phyloP scores from a whole-genome alignment of 2,888 invertebrate genomes.

The Malachius bipustulatus region DNA sequence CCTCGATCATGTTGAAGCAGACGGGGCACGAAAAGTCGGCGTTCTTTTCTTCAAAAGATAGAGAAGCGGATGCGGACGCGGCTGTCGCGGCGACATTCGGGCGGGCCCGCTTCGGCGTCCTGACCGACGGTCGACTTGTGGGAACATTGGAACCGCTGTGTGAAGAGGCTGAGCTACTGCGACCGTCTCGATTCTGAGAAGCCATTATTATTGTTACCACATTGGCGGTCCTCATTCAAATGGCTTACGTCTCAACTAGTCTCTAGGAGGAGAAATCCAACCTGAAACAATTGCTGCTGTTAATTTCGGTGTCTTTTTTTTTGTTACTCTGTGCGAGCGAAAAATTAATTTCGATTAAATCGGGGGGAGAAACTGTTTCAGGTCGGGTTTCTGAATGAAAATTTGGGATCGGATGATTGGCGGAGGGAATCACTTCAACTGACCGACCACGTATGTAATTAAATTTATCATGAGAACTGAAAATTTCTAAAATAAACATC shows the following conservation, averaged over 20 bases:
- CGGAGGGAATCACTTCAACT: slow-evolving; percentile 14
- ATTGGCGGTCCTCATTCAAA: too few relatives aligned
- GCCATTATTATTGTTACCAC: slow-evolving; percentile 26
- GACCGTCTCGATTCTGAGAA: slow-evolving; percentile 36
- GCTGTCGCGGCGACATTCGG: slow-evolving; percentile 48
- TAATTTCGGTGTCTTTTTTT: slow-evolving; percentile 2
- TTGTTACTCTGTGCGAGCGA: too few relatives aligned
- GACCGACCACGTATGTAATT: too few relatives aligned
- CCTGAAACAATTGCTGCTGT: slow-evolving; percentile 42
- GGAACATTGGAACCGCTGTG: slow-evolving; percentile 34
- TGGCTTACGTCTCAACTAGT: too few relatives aligned
- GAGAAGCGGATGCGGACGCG: too few relatives aligned
- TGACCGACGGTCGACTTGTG: slow-evolving; percentile 35
- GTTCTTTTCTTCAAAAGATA: slow-evolving; percentile 52
- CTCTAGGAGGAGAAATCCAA: slow-evolving; percentile 32
- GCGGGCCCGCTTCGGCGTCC: slow-evolving; percentile 40
- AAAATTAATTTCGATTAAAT: too few relatives aligned
- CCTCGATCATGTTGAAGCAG: slow-evolving; percentile 79
- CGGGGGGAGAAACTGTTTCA: slow-evolving; percentile 25
- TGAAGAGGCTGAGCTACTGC: slow-evolving; percentile 37
- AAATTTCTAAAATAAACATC: slow-evolving; percentile 7
- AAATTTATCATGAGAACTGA: too few relatives aligned
- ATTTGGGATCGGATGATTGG: too few relatives aligned
- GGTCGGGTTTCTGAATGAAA: too few relatives aligned
- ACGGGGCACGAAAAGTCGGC: slow-evolving; percentile 64